Evolutionary conservation across 2,888 invertebrate genomes (phyloP), one percentile per base, ranked within the genome.

Genomic region (Synanthedon tipuliformis): DNA sequence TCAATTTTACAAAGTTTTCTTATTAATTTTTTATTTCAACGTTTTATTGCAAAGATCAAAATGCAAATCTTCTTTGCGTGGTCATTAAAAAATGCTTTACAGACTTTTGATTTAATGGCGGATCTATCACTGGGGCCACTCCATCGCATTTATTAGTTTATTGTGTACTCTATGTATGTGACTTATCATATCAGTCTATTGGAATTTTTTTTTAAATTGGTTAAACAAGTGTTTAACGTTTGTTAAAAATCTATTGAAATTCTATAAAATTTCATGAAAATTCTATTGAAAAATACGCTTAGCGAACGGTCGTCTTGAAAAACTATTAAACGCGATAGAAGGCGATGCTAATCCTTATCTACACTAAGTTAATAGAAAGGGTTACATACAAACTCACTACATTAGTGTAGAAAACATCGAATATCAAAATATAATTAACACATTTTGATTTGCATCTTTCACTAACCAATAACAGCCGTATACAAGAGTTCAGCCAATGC

Each of bases 391-490:
- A 70, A 72, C 66, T 75, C 52, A 80, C 83, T 78, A 81, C 80
- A 63, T 74, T 77, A 78, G 73, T 85, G 81, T 87, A 86, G 82
- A 87, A 87, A 86, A 87, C 78, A 77, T 84, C 81, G 81, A 86
- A 76, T 87, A 87, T 87, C 86, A 87, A 87, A 87, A 87, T 86
- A 86, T 86, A 83, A 83, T 81, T 81, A 83, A 85, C 83, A 81
- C 73, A 73, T 77, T 77, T 71, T 73, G 71, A 79, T 82, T 82
- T 81, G 80, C 72, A 70, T 76, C 73, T 79, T 81, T 87, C 87
- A 87, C 87, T 87, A 87, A 87, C 87, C 87, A 78, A 83, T 81
- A 70, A 81, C 85, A 86, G 87, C 83, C 87, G 87, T 87, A 87
- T 87, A 86, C 87, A 77, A 81, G 69, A 77, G 72, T 23, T 87